Base-by-base conservation (phyloP, 2,888 invertebrate species). In the Colostygia pectinataria region DNA sequence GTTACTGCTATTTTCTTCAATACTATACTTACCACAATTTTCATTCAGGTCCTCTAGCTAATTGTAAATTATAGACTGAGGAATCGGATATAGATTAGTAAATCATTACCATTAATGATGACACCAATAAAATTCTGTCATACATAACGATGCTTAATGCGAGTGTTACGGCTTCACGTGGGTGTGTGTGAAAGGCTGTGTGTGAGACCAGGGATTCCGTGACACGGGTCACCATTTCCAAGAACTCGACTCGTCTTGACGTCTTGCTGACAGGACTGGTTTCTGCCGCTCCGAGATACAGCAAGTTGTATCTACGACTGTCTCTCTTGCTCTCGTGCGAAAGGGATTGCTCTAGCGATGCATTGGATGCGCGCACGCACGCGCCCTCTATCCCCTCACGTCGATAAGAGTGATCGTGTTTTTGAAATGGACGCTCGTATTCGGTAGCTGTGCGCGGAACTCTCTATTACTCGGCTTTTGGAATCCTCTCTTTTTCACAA, bases 261-360 rank as follows among this genome's bases (percentile, higher is more conserved):
- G 84, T 86, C 80, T 83, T 84, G 86, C 80, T 90, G 90, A 90
- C 89, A 87, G 86, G 86, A 89, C 89, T 81, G 90, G 90, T 90
- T 89, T 86, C 60, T 84, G 85, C 80, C 77, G 79, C 82, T 81
- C 79, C 74, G 75, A 75, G 71, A 73, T 76, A 77, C 74, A 66
- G 80, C 75, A 82, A 87, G 85, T 79, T 86, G 85, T 87, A 68
- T 74, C 61, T 66, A 61, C 65, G 55, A 25, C 69, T 59, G 57
- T 82, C 84, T 70, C 76, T 61, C 64, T 88, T 71, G 42, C 67
- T 60, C 86, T 42, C 55, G 48, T 7, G 25, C 39, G 39, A 42
- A 33, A 36, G 50, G 59, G 55, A 53, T 58, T 73, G 47, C 59
- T 82, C 69, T 38, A 58, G 46, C 66, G 66, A 71, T 81, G 80